A percentile compares a stretch with the other conserved stretches of the same genome.
These are phyloP conservation scores for Drosophila pseudoananassae DNA, from an alignment of 1,140 invertebrate species.

Conservation along the genomic window DNA sequence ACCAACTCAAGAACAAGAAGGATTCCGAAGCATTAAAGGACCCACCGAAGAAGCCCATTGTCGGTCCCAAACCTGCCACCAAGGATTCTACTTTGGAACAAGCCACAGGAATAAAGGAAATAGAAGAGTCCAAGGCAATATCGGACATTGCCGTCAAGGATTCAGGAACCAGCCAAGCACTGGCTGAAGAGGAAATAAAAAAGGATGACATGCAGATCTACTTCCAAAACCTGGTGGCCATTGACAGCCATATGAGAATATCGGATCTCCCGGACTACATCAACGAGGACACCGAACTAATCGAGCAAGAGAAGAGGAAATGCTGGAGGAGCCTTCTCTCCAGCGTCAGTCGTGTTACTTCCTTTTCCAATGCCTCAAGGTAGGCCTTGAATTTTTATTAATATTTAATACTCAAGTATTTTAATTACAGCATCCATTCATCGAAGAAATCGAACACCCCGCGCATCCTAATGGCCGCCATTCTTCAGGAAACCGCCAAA, in stretches of 20 bases:
- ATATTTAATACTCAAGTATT: too few species aligned
- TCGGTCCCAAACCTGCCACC: not conserved
- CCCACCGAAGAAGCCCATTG: not conserved
- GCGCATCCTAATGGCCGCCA: not conserved
- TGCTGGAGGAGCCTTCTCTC: not conserved
- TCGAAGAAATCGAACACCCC: not conserved
- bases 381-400: not conserved
- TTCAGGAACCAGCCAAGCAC: not conserved
- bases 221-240: not conserved
- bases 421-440: not conserved
- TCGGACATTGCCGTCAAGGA: not conserved
- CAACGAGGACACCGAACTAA: not conserved
- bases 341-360: not conserved
- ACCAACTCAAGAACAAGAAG: not conserved
- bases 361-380: not conserved
- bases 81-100: not conserved
- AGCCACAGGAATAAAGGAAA: not conserved
- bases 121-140: not conserved
- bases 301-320: not conserved
- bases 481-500: constrained; percentile 7
- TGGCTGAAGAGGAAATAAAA: not conserved
- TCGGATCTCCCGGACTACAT: not conserved
- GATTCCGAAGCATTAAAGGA: not conserved
- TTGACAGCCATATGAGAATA: not conserved
- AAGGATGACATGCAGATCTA: not conserved